Conservation (phyloP, 2,113 vertebrate genomes). For the Condylura cristata region DNA sequence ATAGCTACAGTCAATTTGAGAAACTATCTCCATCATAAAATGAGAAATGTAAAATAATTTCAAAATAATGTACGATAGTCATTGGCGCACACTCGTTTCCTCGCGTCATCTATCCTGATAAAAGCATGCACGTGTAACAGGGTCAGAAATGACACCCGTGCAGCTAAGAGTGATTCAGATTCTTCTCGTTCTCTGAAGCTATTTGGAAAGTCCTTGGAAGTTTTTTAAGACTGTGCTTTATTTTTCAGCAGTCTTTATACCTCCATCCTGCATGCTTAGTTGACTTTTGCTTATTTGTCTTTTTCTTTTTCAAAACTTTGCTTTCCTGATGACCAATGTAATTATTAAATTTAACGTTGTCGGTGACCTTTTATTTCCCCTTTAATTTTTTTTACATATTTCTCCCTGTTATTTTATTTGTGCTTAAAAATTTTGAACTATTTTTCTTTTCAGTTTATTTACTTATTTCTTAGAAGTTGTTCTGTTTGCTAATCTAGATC, state of each 20-base stretch:
- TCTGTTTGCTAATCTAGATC: not conserved
- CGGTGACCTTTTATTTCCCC: constrained; percentile 8
- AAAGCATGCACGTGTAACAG: not conserved
- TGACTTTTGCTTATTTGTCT: not conserved
- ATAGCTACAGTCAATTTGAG: not conserved
- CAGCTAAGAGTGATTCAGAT: not conserved
- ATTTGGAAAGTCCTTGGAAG: not conserved
- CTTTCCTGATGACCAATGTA: not conserved
- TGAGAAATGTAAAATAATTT: no score
- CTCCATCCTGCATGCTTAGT: not conserved
- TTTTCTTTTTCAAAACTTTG: constrained; percentile 12
- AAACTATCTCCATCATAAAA: not conserved
- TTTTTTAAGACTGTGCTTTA: not conserved
- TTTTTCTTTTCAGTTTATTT: constrained; percentile 16
- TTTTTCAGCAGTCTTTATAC: not conserved
- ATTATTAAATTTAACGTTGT: constrained; percentile 35
- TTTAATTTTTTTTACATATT: constrained; percentile 1
- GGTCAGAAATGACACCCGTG: constrained; percentile 18
- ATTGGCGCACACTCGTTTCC: not conserved
- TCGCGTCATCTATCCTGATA: not conserved
- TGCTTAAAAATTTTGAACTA: constrained; percentile 7
- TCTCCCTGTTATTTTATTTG: not conserved
- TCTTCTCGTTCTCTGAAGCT: not conserved
- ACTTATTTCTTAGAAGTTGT: constrained; percentile 12
- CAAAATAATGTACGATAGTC: no score